These are phyloP conservation scores for Phyllotreta striolata DNA, from an alignment of 2,888 invertebrate genomes.

Conservation along the genomic window DNA sequence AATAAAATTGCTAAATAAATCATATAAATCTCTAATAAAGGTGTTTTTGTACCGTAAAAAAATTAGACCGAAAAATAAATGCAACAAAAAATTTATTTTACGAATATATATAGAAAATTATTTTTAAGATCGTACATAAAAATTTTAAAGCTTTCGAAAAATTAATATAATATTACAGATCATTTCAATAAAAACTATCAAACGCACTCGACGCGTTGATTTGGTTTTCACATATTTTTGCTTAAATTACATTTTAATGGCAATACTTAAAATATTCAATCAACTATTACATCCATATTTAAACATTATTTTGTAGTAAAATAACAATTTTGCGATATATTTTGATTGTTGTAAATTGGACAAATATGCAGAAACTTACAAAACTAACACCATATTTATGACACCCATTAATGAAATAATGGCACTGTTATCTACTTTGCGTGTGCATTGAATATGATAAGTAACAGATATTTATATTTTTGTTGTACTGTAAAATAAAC, in stretches of 20 bases:
- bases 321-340: too few relatives aligned
- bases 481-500: too few relatives aligned
- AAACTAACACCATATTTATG: too few relatives aligned
- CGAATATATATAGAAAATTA: conserved; percentile 28
- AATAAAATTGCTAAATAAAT: conserved; percentile 54
- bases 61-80: conserved; percentile 6
- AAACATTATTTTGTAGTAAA: too few relatives aligned
- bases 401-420: too few relatives aligned
- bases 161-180: conserved; percentile 29
- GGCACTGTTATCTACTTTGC: too few relatives aligned
- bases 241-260: not conserved
- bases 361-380: too few relatives aligned
- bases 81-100: conserved; percentile 31
- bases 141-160: conserved; percentile 36
- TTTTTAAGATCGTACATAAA: conserved; percentile 24
- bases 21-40: conserved; percentile 34
- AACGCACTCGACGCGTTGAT: not conserved
- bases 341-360: too few relatives aligned
- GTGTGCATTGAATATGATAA: too few relatives aligned
- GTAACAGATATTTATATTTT: too few relatives aligned
- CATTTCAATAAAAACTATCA: not conserved
- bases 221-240: not conserved
- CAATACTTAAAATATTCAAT: too few relatives aligned
- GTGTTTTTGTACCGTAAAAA: not conserved
- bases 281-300: too few relatives aligned